Base-by-base conservation (phyloP, 2,113 vertebrate species). In the Dasyprocta punctata region DNA sequence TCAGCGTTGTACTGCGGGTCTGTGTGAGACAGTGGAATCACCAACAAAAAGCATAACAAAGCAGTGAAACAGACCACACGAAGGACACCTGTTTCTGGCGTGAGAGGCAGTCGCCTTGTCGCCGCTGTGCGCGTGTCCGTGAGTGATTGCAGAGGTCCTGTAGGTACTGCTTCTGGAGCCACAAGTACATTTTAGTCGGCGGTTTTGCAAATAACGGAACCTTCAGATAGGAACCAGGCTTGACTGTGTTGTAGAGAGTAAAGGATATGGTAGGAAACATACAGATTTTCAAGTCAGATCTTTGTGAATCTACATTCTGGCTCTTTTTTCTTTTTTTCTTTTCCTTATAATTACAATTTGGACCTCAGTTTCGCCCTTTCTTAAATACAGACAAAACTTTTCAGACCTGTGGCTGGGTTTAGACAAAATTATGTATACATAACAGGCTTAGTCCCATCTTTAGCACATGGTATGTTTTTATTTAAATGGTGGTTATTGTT, bases 281-380 rank as follows among this genome's bases (percentile, higher is more conserved):
- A 24, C 5, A 47, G 41, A 52, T 10, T 85, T 82, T 65, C 11
- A 83, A 63, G 49, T 54, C 30, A 75, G n/a, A 47, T 3, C 1
- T 94, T 78, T 16, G 7, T 28, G 49, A 83, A 49, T 52, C 80
- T 24, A 49, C 7, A 11, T n/a, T 44, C 28, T 71, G 44, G 9
- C 77, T 56, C 41, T 93, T n/a, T 20, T 44, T 84, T 88, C 92
- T 33, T 88, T 92, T 41, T 20, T 44, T 84, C 87, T 93, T 33
- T 90, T 30, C 84, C 36, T 84, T 81, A 7, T 49, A 58, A 36
- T 77, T 38, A 75, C 14, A 65, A 19, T 58, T 69, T 85, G 49
- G 80, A 61, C n/a, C n/a, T 90, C 28, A 33, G 38, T 84, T 94
- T 88, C 30, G 38, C 60, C 65, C 93, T 90, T 71, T 89, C 36